These are phyloP conservation scores for Silurus aristotelis DNA, from an alignment of 2,797 vertebrate species.

Conservation along the genomic window DNA sequence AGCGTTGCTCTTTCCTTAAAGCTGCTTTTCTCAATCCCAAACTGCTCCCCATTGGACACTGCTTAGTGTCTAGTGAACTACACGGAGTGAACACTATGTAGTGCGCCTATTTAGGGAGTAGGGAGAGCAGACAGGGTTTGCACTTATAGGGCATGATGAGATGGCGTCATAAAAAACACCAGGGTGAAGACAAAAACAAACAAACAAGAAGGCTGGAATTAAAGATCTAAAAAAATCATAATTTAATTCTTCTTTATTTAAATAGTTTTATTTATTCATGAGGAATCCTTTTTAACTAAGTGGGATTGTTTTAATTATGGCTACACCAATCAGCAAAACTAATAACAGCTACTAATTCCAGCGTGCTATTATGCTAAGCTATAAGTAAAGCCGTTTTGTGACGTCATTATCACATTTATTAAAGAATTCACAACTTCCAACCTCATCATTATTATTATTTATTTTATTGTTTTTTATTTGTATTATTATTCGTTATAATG, in stretches of 20 bases:
- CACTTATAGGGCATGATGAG: neutral
- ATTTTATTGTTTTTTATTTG: neutral
- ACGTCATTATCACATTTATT: neutral
- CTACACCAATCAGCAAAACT: neutral
- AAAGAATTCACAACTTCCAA: neutral
- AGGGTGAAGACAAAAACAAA: neutral
- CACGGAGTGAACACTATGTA: slow-evolving; percentile 10
- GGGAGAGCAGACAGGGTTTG: neutral
- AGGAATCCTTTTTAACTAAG: neutral
- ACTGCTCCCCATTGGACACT: slow-evolving; percentile 8
- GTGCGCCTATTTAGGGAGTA: neutral
- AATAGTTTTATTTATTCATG: neutral
- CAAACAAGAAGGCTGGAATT: neutral
- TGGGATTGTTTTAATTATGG: neutral
- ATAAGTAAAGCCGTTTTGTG: neutral
- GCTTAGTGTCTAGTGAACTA: slow-evolving; percentile 1
- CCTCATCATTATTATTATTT: neutral
- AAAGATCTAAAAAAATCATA: neutral
- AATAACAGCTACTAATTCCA: neutral
- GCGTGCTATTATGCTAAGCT: neutral
- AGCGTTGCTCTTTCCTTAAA: slow-evolving; percentile 90
- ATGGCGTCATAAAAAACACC: neutral
- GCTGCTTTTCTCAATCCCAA: slow-evolving; percentile 72
- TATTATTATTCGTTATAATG: neutral
- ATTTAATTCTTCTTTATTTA: neutral